These are phyloP conservation scores for Drosophila trapezifrons DNA, from an alignment of 1,140 invertebrate genomes.

Conservation along the genomic window DNA sequence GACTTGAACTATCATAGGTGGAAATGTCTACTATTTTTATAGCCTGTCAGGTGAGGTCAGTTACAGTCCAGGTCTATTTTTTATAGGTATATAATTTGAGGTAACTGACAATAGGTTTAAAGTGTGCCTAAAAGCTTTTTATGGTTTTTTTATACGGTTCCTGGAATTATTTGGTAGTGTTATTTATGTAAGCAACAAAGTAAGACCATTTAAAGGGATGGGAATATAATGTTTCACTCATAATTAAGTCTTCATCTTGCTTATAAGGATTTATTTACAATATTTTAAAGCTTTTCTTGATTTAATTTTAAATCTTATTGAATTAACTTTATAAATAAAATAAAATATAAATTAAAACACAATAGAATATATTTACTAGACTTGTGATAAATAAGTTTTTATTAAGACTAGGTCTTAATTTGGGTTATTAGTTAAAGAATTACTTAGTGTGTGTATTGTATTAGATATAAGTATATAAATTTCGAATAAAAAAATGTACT, in stretches of 20 bases:
- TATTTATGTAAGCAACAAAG: neutral
- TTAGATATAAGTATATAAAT: no score
- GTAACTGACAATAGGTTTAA: slow-evolving; percentile 5
- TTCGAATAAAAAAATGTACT: no score
- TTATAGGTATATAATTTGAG: slow-evolving; percentile 16
- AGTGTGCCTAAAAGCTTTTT: neutral
- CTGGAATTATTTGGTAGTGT: neutral
- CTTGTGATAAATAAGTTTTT: neutral
- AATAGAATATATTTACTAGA: no score
- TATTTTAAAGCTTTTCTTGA: no score
- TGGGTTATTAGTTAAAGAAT: no score
- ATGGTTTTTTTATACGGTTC: neutral
- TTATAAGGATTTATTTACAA: no score
- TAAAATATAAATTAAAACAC: neutral
- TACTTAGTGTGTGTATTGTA: no score
- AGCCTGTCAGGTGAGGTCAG: slow-evolving; percentile 10
- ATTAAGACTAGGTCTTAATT: no score
- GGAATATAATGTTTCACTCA: no score
- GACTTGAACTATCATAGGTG: neutral
- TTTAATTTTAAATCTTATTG: no score
- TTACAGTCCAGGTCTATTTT: slow-evolving; percentile 1
- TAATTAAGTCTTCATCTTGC: no score
- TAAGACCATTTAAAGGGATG: neutral
- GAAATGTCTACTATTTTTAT: slow-evolving; percentile 1
- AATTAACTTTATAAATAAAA: no score